Percentiles rank a stretch among this genome's conserved stretches.
These are phyloP conservation scores for Chelon auratus DNA, from an alignment of 2,797 vertebrate genomes.

Conservation along the genomic window DNA sequence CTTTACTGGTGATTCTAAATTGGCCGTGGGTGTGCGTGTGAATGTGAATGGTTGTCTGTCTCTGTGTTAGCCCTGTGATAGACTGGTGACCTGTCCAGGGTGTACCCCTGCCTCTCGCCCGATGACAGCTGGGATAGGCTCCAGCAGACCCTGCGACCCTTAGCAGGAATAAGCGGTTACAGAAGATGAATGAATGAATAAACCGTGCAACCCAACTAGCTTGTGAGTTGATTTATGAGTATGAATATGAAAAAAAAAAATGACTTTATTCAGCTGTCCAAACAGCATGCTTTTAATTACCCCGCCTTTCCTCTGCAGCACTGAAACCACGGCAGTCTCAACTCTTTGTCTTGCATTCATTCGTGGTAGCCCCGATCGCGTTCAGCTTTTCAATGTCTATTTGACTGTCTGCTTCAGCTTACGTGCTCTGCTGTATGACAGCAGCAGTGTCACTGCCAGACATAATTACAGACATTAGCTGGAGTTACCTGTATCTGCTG, in stretches of 20 bases:
- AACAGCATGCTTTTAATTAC: constrained; percentile 29
- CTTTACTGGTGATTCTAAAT: too few species aligned
- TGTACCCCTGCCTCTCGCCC: too few species aligned
- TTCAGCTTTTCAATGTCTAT: not conserved
- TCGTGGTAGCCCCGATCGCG: not conserved
- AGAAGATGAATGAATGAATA: not conserved
- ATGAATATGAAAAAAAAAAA: not conserved
- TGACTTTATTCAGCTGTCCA: constrained; percentile 43
- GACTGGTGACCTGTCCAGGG: too few species aligned
- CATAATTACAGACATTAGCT: constrained; percentile 45
- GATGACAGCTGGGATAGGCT: too few species aligned
- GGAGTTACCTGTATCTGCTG: constrained; percentile 1
- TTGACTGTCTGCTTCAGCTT: not conserved
- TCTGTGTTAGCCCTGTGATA: too few species aligned
- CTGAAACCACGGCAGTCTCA: not conserved
- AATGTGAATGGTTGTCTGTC: too few species aligned
- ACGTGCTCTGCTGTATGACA: not conserved
- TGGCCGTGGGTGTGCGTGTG: too few species aligned
- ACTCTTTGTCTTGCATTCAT: constrained; percentile 50
- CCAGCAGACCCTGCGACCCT: too few species aligned
- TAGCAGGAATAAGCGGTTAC: too few species aligned
- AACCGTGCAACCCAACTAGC: not conserved
- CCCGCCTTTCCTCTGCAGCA: not conserved
- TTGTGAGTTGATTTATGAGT: not conserved
- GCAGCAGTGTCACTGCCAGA: not conserved